These are phyloP conservation scores for Phylloscopus whistleri DNA, from an alignment of 2,113 vertebrate genomes.

Conservation along the genomic window DNA sequence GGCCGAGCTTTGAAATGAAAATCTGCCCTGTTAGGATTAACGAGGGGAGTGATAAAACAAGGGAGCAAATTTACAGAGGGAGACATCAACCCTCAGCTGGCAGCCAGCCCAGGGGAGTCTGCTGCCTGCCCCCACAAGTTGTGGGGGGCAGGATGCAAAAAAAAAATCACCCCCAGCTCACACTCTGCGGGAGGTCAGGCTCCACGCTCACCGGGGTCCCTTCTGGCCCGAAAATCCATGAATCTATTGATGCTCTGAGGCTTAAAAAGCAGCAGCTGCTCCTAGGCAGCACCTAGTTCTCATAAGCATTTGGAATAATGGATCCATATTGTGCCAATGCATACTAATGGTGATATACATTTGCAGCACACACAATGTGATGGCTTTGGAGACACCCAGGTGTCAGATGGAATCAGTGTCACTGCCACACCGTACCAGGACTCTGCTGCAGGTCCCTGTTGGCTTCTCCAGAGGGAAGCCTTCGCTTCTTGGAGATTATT, in stretches of 20 bases:
- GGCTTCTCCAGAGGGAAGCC: conserved; percentile 25
- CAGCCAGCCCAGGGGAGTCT: neutral
- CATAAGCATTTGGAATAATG: conserved; percentile 64
- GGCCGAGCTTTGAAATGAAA: neutral
- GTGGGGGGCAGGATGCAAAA: neutral
- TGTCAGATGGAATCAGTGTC: conserved; percentile 67
- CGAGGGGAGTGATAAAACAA: neutral
- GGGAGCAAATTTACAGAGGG: neutral
- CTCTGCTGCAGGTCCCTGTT: neutral
- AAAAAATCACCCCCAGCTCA: neutral
- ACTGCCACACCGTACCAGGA: conserved; percentile 34
- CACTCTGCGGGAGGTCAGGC: neutral
- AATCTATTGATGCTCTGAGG: conserved; percentile 65
- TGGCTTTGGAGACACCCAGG: conserved; percentile 62
- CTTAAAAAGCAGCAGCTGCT: conserved; percentile 69
- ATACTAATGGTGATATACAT: conserved; percentile 69
- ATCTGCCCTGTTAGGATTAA: neutral
- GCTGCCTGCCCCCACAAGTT: neutral
- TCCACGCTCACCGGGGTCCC: neutral
- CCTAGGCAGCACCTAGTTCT: conserved; percentile 59
- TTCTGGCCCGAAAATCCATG: conserved; percentile 63
- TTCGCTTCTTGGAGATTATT: neutral
- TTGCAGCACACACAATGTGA: conserved; percentile 33
- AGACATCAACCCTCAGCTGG: neutral
- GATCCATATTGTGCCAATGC: conserved; percentile 71